Evolutionary conservation across 2,888 invertebrate genomes (phyloP), one percentile per base, ranked within the genome.

Genomic region (Charanyca ferruginea): DNA sequence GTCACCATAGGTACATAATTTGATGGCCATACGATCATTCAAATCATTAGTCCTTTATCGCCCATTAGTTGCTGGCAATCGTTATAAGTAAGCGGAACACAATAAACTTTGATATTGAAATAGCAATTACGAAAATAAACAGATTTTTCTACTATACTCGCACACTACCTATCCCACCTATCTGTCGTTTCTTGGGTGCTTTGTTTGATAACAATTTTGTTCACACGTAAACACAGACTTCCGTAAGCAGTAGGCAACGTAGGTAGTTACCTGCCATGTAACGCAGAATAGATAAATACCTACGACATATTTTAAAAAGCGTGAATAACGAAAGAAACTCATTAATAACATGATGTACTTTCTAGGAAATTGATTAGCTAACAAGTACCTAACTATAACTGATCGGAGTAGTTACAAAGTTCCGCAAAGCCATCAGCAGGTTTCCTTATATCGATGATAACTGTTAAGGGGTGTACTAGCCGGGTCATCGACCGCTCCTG

Each of bases 391-490:
- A 38, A 13, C 11, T 4, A 61, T 75, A 79, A 68, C 71, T 64
- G 64, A 66, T 63, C 57, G 66, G 61, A 65, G 73, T 75, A 60
- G 60, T 69, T 69, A 67, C 49, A 66, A 67, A 60, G 80, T 83
- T 81, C 84, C 80, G 84, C 81, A 82, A 74, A 88, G 85, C 85
- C 88, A 89, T 88, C 85, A 82, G 87, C 91, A 85, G 89, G 94
- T 93, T 94, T 90, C 94, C 94, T 87, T 94, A 93, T 90, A 94
- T 86, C 85, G 91, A 87, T 88, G 88, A 90, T 95, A 95, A 94
- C 94, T 94, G 95, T 93, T 80, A 86, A 90, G 90, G 93, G 92
- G 89, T 92, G 90, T 87, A 88, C 85, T 80, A 77, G 74, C 55
- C 77, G 85, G 93, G 92, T 93, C 92, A 89, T 84, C 77, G 93